Conservation (phyloP, 1,140 invertebrate species). For the Lethrus apterus region DNA sequence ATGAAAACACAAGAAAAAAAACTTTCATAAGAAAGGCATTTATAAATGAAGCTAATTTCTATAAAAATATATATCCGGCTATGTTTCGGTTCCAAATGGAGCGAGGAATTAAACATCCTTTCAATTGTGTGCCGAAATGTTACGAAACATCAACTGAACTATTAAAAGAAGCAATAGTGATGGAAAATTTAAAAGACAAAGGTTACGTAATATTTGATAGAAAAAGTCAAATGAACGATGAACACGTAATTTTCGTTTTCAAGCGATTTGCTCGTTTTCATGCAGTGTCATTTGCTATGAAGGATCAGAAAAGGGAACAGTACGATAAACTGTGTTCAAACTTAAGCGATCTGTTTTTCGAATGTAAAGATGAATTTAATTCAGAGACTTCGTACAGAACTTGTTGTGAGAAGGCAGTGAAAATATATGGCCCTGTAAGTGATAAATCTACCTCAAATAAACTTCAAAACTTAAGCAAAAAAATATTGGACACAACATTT, state of each 20-base stretch:
- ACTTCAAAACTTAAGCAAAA: background rate
- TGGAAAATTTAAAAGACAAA: constrained; percentile 45
- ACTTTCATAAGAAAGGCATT: background rate
- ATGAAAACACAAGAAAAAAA: background rate
- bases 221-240: constrained; percentile 38
- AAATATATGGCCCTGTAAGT: background rate
- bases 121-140: constrained; percentile 36
- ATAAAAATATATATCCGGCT: constrained; percentile 1
- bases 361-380: background rate
- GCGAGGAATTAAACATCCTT: constrained; percentile 7
- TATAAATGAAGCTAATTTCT: constrained; percentile 4
- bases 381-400: background rate
- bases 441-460: constrained; percentile 11
- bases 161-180: constrained; percentile 43
- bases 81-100: background rate
- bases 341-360: background rate
- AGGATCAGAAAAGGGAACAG: constrained; percentile 33
- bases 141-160: constrained; percentile 35
- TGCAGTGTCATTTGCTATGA: constrained; percentile 45
- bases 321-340: background rate
- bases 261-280: constrained; percentile 47
- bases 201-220: constrained; percentile 45
- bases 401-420: too few species aligned
- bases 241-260: constrained; percentile 43
- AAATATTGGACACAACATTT: background rate